Conservation (phyloP, 92 coral and sea anemone species). For the Umimayanthus kanabou region DNA sequence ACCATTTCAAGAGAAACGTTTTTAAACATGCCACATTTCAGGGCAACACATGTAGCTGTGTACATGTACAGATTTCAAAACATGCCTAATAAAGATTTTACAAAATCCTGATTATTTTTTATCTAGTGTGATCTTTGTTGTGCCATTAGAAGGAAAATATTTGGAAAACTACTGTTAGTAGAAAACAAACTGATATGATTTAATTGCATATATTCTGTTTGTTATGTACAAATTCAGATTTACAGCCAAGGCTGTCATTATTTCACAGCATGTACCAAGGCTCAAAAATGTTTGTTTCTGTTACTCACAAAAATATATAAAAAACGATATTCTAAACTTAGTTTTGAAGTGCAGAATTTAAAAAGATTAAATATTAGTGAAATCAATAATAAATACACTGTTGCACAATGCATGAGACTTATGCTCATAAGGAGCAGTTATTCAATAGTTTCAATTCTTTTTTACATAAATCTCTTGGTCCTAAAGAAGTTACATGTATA, state of each 20-base stretch:
- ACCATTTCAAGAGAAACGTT: background rate
- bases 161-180: background rate
- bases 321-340: background rate
- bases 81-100: background rate
- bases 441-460: too few species aligned
- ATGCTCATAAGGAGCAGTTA: background rate
- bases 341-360: background rate
- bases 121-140: background rate
- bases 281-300: slow-evolving; percentile 1
- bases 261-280: slow-evolving; percentile 1
- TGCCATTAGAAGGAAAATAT: background rate
- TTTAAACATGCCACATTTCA: background rate
- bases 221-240: slow-evolving; percentile 9
- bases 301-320: background rate
- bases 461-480: background rate
- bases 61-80: too few species aligned
- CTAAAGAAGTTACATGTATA: background rate
- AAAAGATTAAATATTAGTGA: background rate
- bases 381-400: background rate
- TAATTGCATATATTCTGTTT: slow-evolving; percentile 14
- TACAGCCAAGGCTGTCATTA: background rate
- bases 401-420: background rate
- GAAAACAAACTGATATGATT: background rate
- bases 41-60: background rate
- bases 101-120: background rate